Evolutionary conservation across 2,113 vertebrate genomes (phyloP), one percentile per base, ranked within the genome.

Genomic region (Lepus americanus): DNA sequence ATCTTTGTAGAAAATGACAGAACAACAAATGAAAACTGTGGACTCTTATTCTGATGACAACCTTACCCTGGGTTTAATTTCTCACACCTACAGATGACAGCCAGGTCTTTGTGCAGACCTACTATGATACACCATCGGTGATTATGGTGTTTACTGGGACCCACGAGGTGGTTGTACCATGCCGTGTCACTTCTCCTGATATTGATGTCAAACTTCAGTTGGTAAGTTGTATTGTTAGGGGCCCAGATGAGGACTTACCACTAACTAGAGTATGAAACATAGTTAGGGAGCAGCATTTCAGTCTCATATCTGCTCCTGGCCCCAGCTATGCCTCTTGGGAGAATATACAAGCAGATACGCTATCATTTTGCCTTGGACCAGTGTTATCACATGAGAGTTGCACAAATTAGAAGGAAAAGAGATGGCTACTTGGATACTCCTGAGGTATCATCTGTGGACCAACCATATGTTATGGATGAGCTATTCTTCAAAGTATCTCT

Each of bases 141-240:
- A 92, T 99, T 95, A 81, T 33, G 33, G 95, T 98, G 73, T 55
- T 94, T 33, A 96, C 96, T 12, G 13, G 95, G 0, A 98, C 97
- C 8, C 97, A 87, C 27, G 96, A 85, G 0, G 95, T 99, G 0
- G 89, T 98, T 0, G 63, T 99, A 20, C 99, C 99, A 20, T 99
- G 99, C 95, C 97, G 98, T 29, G 99, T 99, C 22, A 98, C 99
- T 64, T 99, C 98, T 0, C 99, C 99, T 72, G 96, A 98, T 33
- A 94, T 98, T 96, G 72, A 5, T 22, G 99, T 99, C 27, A 97
- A 87, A 27, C 98, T 99, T 81, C 93, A 7, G 39, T 96, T 87
- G 98, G 99, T 99, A 97, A 99, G 98, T 72, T 44, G 7, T 36
- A 49, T 59, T 29, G 20, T 70, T n/a, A 33, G 51, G 51, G 31